Evolutionary conservation across 1,140 invertebrate genomes (phyloP).

Genomic region (Sminthurinus signatus): DNA sequence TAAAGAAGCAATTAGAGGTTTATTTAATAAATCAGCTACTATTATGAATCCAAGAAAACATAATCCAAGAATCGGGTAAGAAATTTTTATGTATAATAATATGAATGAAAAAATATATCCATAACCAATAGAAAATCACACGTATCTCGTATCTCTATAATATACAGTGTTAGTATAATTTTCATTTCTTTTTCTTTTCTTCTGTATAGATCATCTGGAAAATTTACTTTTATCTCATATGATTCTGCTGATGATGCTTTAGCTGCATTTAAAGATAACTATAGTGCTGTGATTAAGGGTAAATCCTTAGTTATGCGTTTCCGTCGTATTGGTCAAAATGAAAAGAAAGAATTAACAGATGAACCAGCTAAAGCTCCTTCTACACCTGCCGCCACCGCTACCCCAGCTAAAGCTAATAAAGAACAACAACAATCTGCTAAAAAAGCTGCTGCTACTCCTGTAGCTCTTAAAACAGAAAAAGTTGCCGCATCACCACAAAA

Average conservation of each 20-base stretch:
- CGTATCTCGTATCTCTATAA: no score
- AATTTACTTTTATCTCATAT: constrained; percentile 27
- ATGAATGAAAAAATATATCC: not conserved
- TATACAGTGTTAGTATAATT: no score
- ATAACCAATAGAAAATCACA: no score
- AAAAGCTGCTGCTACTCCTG: not conserved
- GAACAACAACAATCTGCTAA: not conserved
- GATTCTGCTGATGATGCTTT: constrained; percentile 22
- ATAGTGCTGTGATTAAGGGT: constrained; percentile 7
- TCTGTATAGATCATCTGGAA: constrained; percentile 8
- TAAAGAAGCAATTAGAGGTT: not conserved
- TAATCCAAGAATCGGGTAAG: constrained; percentile 28
- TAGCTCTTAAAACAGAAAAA: not conserved
- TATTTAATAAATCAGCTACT: constrained; percentile 11
- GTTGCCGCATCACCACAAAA: not conserved
- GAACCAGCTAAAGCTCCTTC: not conserved
- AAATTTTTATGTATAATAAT: not conserved
- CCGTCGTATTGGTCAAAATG: constrained; percentile 11
- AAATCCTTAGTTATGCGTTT: constrained; percentile 29
- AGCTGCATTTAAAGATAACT: constrained; percentile 20
- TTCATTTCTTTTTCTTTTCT: no score
- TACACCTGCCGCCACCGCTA: not conserved
- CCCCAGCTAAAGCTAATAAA: not conserved
- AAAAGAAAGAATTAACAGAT: not conserved
- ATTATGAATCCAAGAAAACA: constrained; percentile 20